Percentiles rank a stretch among this genome's conserved stretches.
phyloP scores from a whole-genome alignment of 2,797 vertebrate species.

The Acanthis flammea region DNA sequence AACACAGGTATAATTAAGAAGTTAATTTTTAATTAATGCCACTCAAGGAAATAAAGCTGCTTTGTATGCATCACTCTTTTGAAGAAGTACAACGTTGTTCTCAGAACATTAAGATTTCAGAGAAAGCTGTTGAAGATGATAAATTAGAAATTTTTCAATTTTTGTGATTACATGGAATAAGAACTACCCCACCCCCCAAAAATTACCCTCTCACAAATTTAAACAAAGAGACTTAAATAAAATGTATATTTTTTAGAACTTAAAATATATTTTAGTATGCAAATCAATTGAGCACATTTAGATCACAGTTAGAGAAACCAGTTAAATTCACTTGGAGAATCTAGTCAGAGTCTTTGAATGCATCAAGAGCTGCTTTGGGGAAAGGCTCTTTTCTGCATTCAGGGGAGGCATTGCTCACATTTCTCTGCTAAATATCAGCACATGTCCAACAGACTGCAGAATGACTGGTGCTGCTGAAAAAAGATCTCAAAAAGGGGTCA shows the following conservation, averaged over 20 bases:
- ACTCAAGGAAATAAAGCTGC: neutral
- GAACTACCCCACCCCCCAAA: fast-evolving
- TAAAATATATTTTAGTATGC: neutral
- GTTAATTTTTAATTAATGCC: neutral
- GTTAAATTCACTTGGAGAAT: neutral
- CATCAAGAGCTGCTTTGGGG: neutral
- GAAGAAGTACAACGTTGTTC: neutral
- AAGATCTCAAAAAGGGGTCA: neutral
- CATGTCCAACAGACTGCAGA: neutral
- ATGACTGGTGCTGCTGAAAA: constrained; percentile 18
- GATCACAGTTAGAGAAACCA: neutral
- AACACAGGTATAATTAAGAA: neutral
- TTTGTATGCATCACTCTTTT: neutral
- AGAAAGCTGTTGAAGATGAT: neutral
- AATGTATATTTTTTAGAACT: neutral
- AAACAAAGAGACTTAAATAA: neutral
- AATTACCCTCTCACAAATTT: neutral
- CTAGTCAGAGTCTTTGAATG: neutral
- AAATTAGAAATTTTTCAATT: neutral
- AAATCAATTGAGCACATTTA: neutral
- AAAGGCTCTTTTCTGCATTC: neutral
- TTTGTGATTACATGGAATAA: neutral
- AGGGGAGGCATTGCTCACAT: neutral
- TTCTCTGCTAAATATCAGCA: constrained; percentile 3
- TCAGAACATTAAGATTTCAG: neutral